phyloP scores from a whole-genome alignment of 2,888 invertebrate species.

The Hemicrepidius hirtus region DNA sequence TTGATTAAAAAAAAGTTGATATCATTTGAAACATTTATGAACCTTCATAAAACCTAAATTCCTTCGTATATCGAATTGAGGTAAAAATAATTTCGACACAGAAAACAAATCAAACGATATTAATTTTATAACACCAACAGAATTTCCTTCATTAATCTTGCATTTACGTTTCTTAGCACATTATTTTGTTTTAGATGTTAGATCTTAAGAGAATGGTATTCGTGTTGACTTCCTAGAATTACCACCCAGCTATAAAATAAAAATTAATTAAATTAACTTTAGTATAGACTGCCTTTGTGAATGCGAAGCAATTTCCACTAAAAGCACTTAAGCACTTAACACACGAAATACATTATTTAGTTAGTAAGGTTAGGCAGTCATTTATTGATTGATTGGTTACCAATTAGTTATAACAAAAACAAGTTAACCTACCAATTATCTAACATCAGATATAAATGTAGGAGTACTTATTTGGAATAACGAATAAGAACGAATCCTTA shows the following conservation, averaged over 20 bases:
- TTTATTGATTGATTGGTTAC: constrained; percentile 21
- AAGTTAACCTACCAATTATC: not conserved
- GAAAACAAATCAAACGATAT: not conserved
- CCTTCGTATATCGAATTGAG: not conserved
- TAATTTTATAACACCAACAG: not conserved
- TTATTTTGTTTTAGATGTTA: too few species aligned
- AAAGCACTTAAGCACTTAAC: constrained; percentile 27
- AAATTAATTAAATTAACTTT: not conserved
- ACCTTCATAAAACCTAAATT: not conserved
- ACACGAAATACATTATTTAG: constrained; percentile 5
- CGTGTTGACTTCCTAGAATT: too few species aligned
- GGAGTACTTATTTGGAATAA: not conserved
- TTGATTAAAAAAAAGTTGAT: constrained; percentile 15
- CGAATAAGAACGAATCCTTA: not conserved
- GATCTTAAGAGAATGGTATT: too few species aligned
- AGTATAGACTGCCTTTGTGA: not conserved
- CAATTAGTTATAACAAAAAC: constrained; percentile 11
- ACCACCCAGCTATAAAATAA: too few species aligned
- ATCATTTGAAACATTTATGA: constrained; percentile 4
- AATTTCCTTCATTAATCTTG: not conserved
- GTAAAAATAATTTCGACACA: not conserved
- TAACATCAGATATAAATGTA: not conserved
- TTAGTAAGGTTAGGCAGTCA: constrained; percentile 9
- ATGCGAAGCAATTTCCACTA: constrained; percentile 14
- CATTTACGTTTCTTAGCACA: too few species aligned